Evolutionary conservation across 2,888 invertebrate species (phyloP), one percentile per base, ranked within the genome.

Genomic region (Tricholauxania praeusta): DNA sequence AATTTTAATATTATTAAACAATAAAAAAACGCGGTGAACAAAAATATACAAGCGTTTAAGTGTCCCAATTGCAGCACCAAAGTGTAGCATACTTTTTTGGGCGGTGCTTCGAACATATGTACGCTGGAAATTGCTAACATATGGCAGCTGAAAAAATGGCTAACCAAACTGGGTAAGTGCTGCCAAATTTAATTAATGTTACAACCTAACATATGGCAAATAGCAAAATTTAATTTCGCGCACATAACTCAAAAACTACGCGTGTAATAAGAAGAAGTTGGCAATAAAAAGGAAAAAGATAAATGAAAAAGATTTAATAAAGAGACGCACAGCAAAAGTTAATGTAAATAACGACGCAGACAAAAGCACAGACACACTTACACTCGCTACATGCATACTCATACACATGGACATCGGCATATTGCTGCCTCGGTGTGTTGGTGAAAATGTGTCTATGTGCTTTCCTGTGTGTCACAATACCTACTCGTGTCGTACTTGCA

Each of bases 81-180:
- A 8, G 39, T 39, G 39, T 39, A 51, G 51, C 28, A 48, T 19
- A 64, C 51, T 51, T 64, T 57, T 39, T 64, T 64, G 64, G 64
- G 64, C 64, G 64, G 49, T 64, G 64, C 67, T 67, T 48, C 47
- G 49, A 14, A 15, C 48, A 47, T 32, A 32, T 59, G 59, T 49
- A 48, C 32, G n/a, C 51, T 28, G 39, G 10, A 28, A 28, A 60
- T 19, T 32, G 47, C 65, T 32, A 65, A 55, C 73, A 73, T 73
- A 73, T 73, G 73, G 57, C n/a, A 59, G 64, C 14, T 39, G 73
- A 65, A 73, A 70, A 55, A 59, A 65, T 15, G 63, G 55, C 22
- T 47, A 53, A 72, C 60, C 62, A 17, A 39, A 39, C 63, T 62
- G 19, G 51, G 22, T 48, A 47, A 32, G 64, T 28, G 60, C 57